phyloP scores from a whole-genome alignment of 2,113 vertebrate species.

The Ptychochromis oligacanthus region DNA sequence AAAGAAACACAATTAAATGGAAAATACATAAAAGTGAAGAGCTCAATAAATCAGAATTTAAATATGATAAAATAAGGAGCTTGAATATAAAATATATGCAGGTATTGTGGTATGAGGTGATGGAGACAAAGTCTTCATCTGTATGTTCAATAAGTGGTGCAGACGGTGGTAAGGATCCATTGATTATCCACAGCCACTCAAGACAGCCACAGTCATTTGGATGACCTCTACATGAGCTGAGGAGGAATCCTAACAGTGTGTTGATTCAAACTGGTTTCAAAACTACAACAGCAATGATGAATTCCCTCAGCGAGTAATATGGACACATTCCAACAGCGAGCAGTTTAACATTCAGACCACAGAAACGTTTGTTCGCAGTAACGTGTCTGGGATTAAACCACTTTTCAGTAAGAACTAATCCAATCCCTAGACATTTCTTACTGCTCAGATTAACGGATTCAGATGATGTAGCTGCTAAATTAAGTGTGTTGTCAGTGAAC shows the following conservation, averaged over 20 bases:
- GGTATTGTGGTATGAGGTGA: background rate
- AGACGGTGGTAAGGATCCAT: background rate
- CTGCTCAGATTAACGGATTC: background rate
- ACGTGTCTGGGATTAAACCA: background rate
- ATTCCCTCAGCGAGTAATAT: background rate
- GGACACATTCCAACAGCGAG: too few relatives aligned
- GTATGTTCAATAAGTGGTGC: background rate
- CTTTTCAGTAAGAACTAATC: too few relatives aligned
- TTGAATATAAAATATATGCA: background rate
- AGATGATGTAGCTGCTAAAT: too few relatives aligned
- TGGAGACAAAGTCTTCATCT: background rate
- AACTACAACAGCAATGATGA: background rate
- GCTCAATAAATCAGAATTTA: background rate
- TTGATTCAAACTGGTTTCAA: background rate
- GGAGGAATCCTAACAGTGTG: background rate
- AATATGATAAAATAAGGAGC: background rate
- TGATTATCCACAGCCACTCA: background rate
- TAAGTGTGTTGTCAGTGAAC: too few relatives aligned
- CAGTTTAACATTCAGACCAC: background rate
- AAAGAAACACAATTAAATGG: background rate
- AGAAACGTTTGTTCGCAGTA: background rate
- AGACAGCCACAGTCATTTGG: background rate
- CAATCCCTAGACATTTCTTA: background rate
- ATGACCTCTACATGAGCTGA: background rate
- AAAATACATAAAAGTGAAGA: background rate